These are phyloP conservation scores for Periplaneta americana DNA, from an alignment of 1,140 invertebrate genomes.

Conservation along the genomic window DNA sequence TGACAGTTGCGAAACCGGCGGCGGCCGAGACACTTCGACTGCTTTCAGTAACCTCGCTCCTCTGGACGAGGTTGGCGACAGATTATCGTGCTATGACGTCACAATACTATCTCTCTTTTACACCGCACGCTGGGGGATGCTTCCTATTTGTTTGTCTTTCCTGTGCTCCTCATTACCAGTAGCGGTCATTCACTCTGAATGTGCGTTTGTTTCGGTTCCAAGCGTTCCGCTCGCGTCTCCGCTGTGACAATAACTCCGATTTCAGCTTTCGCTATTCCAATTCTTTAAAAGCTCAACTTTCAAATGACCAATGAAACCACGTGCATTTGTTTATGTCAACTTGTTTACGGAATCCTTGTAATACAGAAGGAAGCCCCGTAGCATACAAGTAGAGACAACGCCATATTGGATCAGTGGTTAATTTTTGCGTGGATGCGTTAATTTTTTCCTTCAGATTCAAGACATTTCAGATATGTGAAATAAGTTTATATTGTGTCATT, in stretches of 20 bases:
- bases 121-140: not conserved
- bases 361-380: slow-evolving; percentile 18
- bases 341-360: slow-evolving; percentile 19
- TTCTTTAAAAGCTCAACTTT: not conserved
- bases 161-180: not conserved
- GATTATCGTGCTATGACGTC: not conserved
- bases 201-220: not conserved
- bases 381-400: slow-evolving; percentile 25
- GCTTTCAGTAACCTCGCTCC: not conserved
- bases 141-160: not conserved
- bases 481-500: not conserved
- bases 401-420: slow-evolving; percentile 32
- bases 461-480: not conserved
- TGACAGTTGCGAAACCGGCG: not conserved
- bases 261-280: not conserved
- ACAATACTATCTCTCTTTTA: not conserved
- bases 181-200: not conserved
- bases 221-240: not conserved
- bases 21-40: not conserved
- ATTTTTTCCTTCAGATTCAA: slow-evolving; percentile 14
- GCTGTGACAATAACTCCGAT: not conserved
- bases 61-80: not conserved
- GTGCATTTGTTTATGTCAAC: slow-evolving; percentile 20
- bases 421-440: slow-evolving; percentile 25
- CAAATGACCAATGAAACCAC: slow-evolving; percentile 11